Evolutionary conservation across 2,797 vertebrate genomes (phyloP).

Genomic region (Botia almorhae): DNA sequence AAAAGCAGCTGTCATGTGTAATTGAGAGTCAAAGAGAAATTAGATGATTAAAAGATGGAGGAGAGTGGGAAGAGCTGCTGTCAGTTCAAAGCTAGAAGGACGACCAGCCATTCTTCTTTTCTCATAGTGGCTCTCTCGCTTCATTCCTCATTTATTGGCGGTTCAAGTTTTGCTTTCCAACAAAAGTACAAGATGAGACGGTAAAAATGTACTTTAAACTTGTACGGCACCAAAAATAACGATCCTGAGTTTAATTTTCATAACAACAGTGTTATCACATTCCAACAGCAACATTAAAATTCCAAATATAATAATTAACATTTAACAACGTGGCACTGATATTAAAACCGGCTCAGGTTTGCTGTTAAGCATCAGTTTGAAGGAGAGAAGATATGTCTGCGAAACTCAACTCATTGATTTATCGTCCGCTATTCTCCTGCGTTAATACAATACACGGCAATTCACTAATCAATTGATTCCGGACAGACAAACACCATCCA

Average conservation of each 20-base stretch:
- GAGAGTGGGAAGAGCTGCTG: slow-evolving; percentile 6
- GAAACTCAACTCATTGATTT: slow-evolving; percentile 38
- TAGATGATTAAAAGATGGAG: slow-evolving; percentile 44
- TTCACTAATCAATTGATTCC: slow-evolving; percentile 45
- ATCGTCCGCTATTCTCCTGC: slow-evolving; percentile 24
- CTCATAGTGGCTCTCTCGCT: neutral
- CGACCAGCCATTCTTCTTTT: slow-evolving; percentile 23
- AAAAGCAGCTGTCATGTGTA: slow-evolving; percentile 45
- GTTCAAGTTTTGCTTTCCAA: slow-evolving; percentile 23
- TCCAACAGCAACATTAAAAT: slow-evolving; percentile 17
- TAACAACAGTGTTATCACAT: neutral
- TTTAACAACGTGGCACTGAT: slow-evolving; percentile 9
- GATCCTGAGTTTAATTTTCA: neutral
- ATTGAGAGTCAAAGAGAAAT: slow-evolving; percentile 45
- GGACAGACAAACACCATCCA: slow-evolving; percentile 47
- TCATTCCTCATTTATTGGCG: slow-evolving; percentile 26
- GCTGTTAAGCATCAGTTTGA: neutral
- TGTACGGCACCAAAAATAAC: neutral
- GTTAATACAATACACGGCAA: slow-evolving; percentile 44
- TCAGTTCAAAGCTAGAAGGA: slow-evolving; percentile 18
- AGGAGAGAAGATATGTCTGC: slow-evolving; percentile 10
- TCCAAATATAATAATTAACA: slow-evolving; percentile 16
- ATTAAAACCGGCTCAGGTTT: neutral
- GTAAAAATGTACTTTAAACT: neutral
- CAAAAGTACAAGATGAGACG: slow-evolving; percentile 12